Evolutionary conservation across 2,113 vertebrate genomes (phyloP).

Genomic region (Pholis gunnellus): DNA sequence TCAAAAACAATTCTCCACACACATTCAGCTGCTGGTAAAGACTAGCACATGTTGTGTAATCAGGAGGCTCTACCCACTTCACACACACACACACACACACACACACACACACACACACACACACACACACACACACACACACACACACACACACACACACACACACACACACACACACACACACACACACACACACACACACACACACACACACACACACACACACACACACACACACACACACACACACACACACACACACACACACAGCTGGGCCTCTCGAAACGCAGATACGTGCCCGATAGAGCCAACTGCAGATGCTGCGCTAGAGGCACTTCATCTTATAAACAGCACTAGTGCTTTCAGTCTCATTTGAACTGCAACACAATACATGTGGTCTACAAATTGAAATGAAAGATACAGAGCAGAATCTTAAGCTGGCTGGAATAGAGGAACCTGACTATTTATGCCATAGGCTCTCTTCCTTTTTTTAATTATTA

Average conservation of each 20-base stretch:
- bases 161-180: constrained; percentile 43
- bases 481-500: no score
- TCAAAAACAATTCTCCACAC: constrained; percentile 65
- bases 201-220: constrained; percentile 29
- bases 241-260: constrained; percentile 37
- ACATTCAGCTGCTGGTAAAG: constrained; percentile 63
- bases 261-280: constrained; percentile 38
- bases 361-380: constrained; percentile 47
- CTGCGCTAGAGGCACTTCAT: constrained; percentile 19
- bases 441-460: constrained; percentile 19
- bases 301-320: constrained; percentile 30
- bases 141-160: constrained; percentile 21
- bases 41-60: constrained; percentile 75
- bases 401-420: constrained; percentile 40
- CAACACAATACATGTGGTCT: constrained; percentile 2
- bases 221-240: constrained; percentile 46
- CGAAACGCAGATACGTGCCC: constrained; percentile 17
- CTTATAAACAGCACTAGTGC: constrained; percentile 8
- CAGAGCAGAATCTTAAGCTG: constrained; percentile 14
- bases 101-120: constrained; percentile 4
- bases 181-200: constrained; percentile 34
- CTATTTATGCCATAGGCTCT: background rate
- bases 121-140: constrained; percentile 4
- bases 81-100: constrained; percentile 35
- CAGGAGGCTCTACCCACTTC: constrained; percentile 65